A percentile compares a stretch with the other conserved stretches of the same genome.
phyloP scores from a whole-genome alignment of 2,113 vertebrate species.

The Climacteris rufus region DNA sequence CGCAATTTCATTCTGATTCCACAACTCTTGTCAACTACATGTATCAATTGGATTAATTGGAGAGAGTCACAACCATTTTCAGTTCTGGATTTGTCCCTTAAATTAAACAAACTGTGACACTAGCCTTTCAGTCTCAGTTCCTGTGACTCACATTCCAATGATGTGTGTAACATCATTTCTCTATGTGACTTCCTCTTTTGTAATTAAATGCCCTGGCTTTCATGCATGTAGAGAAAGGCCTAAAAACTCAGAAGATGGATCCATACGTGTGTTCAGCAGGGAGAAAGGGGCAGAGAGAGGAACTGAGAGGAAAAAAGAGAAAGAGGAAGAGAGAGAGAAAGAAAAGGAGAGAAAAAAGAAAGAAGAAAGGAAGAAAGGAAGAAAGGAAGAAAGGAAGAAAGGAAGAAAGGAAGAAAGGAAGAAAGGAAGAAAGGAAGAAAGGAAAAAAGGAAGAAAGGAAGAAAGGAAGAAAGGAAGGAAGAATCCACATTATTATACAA shows the following conservation, averaged over 20 bases:
- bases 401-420: too few relatives aligned
- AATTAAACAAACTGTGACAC: not conserved
- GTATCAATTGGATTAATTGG: not conserved
- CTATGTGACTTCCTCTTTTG: not conserved
- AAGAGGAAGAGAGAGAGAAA: fast-evolving
- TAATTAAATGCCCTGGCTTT: not conserved
- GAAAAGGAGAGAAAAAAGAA: too few relatives aligned
- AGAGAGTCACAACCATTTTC: not conserved
- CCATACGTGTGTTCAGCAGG: not conserved
- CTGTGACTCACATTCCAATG: not conserved
- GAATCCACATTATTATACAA: not conserved
- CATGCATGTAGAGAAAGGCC: not conserved
- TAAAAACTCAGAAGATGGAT: not conserved
- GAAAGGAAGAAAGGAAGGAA: fast-evolving
- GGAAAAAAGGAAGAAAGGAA: fast-evolving
- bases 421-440: fast-evolving
- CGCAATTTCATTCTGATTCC: not conserved
- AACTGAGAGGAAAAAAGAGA: too few relatives aligned
- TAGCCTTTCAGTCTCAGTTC: not conserved
- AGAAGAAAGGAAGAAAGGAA: fast-evolving
- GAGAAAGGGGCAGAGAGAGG: not conserved
- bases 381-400: too few relatives aligned
- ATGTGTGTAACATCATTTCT: not conserved
- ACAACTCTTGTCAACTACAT: not conserved
- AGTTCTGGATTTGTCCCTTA: not conserved